These are phyloP conservation scores for Chymomyza fuscimana DNA, from an alignment of 2,888 invertebrate genomes.

Conservation along the genomic window DNA sequence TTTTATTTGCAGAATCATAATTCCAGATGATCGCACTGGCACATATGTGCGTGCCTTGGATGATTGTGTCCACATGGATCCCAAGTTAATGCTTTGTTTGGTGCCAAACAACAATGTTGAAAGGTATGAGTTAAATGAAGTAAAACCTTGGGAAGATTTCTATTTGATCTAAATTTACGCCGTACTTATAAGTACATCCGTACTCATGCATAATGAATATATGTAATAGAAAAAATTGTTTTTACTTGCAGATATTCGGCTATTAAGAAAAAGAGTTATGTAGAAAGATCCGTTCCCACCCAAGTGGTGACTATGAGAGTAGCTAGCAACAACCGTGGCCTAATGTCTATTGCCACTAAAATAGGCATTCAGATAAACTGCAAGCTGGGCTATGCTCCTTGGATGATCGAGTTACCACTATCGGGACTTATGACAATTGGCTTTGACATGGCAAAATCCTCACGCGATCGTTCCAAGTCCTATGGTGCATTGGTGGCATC, in stretches of 20 bases:
- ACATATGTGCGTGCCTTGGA: conserved; percentile 84
- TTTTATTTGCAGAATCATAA: conserved; percentile 51
- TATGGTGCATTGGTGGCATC: conserved; percentile 91
- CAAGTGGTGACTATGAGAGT: conserved; percentile 81
- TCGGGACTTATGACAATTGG: conserved; percentile 89
- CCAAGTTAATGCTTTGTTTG: conserved; percentile 85
- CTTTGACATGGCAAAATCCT: conserved; percentile 93
- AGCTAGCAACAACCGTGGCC: conserved; percentile 75
- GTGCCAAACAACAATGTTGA: conserved; percentile 87
- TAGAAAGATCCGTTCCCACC: conserved; percentile 86
- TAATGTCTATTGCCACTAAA: conserved; percentile 93
- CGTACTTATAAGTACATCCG: too few species aligned
- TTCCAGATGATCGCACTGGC: conserved; percentile 82
- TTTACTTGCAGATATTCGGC: conserved; percentile 84
- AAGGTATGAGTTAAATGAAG: conserved; percentile 75
- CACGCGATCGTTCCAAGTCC: conserved; percentile 83
- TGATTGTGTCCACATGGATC: conserved; percentile 81
- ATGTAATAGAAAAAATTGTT: background rate
- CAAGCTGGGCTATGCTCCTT: conserved; percentile 95
- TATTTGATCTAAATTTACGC: too few species aligned
- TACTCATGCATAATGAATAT: too few species aligned
- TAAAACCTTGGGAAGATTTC: too few species aligned
- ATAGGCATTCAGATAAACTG: conserved; percentile 95
- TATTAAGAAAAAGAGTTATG: conserved; percentile 91
- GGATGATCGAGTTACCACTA: conserved; percentile 87